Conservation (phyloP, 2,113 vertebrate genomes). For the Sterrhoptilus dennistouni region DNA sequence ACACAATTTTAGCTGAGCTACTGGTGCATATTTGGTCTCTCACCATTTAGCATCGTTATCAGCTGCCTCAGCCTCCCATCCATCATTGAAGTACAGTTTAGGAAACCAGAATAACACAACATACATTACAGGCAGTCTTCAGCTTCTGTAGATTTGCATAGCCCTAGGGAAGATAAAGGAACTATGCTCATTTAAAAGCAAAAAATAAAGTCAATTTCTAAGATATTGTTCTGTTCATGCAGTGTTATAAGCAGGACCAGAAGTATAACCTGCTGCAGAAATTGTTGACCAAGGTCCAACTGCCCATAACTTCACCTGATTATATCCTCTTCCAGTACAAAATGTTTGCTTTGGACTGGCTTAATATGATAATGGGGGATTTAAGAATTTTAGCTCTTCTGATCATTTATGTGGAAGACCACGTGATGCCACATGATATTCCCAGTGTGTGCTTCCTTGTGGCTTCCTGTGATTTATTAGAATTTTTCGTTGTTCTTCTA, state of each 20-base stretch:
- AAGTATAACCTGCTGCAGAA: background rate
- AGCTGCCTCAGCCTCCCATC: slow-evolving; percentile 20
- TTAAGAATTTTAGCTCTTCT: background rate
- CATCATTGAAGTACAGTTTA: slow-evolving; percentile 35
- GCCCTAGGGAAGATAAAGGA: background rate
- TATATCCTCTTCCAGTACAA: background rate
- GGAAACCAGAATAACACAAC: slow-evolving; percentile 49
- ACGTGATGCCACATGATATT: background rate
- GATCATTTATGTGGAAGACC: background rate
- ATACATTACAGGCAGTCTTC: slow-evolving; percentile 32
- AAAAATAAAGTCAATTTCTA: background rate
- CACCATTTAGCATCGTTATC: slow-evolving; percentile 60
- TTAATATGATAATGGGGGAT: background rate
- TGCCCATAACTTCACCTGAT: background rate
- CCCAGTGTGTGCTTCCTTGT: background rate
- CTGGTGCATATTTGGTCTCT: slow-evolving; percentile 51
- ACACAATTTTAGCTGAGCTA: background rate
- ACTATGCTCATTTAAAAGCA: background rate
- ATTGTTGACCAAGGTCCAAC: background rate
- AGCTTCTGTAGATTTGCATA: background rate
- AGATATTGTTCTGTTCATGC: background rate
- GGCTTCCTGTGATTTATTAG: background rate
- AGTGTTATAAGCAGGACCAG: background rate
- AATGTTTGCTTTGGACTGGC: background rate
- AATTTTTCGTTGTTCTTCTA: background rate